These are phyloP conservation scores for Argentina silus DNA, from an alignment of 2,797 vertebrate species.

Conservation along the genomic window DNA sequence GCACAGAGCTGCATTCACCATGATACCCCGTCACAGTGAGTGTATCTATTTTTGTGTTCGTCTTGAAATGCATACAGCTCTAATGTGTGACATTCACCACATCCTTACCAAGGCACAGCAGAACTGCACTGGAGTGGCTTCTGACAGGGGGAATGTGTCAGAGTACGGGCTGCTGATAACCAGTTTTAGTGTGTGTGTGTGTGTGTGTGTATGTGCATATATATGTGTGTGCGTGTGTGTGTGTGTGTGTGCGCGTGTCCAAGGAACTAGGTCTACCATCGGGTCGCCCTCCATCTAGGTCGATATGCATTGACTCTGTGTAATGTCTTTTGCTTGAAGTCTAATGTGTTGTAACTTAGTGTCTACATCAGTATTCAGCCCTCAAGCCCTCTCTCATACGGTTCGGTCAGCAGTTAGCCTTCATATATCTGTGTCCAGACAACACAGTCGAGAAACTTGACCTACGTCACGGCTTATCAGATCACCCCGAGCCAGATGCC, in stretches of 20 bases:
- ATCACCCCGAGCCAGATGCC: slow-evolving; percentile 23
- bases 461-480: slow-evolving; percentile 41
- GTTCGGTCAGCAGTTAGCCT: not conserved
- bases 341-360: not conserved
- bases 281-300: no score
- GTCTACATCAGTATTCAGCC: not conserved
- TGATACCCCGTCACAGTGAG: no score
- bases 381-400: no score
- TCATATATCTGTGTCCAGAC: not conserved
- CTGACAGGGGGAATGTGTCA: slow-evolving; percentile 58
- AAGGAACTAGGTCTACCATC: not conserved
- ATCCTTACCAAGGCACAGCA: not conserved
- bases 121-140: slow-evolving; percentile 2
- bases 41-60: no score
- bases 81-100: not conserved
- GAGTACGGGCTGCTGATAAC: slow-evolving; percentile 5
- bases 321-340: not conserved
- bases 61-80: not conserved
- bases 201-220: not conserved
- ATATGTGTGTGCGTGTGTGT: not conserved
- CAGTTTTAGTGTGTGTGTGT: not conserved
- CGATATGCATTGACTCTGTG: no score
- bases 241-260: not conserved
- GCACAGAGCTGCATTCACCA: no score
- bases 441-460: not conserved